Conservation (phyloP, 2,113 vertebrate species). For the Scartelaos histophorus region DNA sequence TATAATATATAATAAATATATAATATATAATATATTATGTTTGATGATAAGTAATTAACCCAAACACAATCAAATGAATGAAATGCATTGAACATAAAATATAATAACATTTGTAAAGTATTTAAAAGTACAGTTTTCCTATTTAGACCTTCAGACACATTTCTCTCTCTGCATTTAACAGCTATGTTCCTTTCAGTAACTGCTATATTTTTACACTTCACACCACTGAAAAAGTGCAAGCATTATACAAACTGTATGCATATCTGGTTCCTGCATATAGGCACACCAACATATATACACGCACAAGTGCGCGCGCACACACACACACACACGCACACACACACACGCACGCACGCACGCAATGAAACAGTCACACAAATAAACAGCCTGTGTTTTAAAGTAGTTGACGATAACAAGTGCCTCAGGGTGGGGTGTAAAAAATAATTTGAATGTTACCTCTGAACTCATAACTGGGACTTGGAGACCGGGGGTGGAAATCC, state of each 20-base stretch:
- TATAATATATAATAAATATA: too few species aligned
- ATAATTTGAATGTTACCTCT: conserved; percentile 64
- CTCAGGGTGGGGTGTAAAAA: conserved; percentile 45
- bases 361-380: conserved; percentile 22
- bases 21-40: too few species aligned
- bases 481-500: conserved; percentile 24
- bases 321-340: neutral
- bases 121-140: neutral
- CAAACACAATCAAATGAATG: neutral
- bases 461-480: conserved; percentile 29
- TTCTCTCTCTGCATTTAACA: neutral
- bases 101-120: neutral
- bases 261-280: conserved; percentile 29
- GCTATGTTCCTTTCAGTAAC: neutral
- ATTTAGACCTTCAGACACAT: neutral
- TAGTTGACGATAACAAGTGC: conserved; percentile 57
- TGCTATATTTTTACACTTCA: conserved; percentile 31
- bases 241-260: conserved; percentile 44
- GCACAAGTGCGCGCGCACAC: too few species aligned
- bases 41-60: neutral
- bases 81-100: neutral
- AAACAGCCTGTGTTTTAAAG: conserved; percentile 6
- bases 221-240: conserved; percentile 40
- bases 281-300: too few species aligned
- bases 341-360: conserved; percentile 19